A percentile compares a stretch with the other conserved stretches of the same genome.
These are phyloP conservation scores for Chlorops oryzae DNA, from an alignment of 1,140 invertebrate genomes.

Conservation along the genomic window DNA sequence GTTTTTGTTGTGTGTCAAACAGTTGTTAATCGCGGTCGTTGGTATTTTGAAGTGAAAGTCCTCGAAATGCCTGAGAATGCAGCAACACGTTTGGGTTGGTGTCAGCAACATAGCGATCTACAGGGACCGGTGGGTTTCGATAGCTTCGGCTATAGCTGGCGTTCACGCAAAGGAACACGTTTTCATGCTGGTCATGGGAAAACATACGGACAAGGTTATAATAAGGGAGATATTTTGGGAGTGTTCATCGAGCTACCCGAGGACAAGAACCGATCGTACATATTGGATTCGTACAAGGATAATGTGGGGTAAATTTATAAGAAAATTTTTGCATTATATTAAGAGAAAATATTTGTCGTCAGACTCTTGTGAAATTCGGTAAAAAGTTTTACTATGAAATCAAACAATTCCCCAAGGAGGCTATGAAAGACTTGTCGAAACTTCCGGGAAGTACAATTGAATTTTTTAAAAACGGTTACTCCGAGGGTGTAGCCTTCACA, in stretches of 20 bases:
- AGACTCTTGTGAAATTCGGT: conserved; percentile 96
- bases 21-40: conserved; percentile 79
- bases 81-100: conserved; percentile 90
- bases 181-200: conserved; percentile 95
- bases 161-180: conserved; percentile 70
- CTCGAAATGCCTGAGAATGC: conserved; percentile 92
- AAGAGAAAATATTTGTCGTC: conserved; percentile 25
- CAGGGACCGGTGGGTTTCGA: conserved; percentile 92
- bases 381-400: conserved; percentile 97
- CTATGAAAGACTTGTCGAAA: conserved; percentile 71
- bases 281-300: conserved; percentile 90
- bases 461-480: conserved; percentile 90
- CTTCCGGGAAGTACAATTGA: conserved; percentile 76
- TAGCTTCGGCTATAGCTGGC: conserved; percentile 97
- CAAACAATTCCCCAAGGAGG: conserved; percentile 86
- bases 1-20: conserved; percentile 16
- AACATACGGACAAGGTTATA: conserved; percentile 80
- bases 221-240: conserved; percentile 89
- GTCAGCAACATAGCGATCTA: conserved; percentile 87
- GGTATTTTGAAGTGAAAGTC: conserved; percentile 94
- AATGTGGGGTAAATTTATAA: conserved; percentile 57
- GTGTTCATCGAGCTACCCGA: conserved; percentile 80
- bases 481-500: conserved; percentile 76
- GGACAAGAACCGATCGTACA: conserved; percentile 54
- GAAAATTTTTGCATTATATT: conserved; percentile 15